Percentiles rank a stretch among this genome's conserved stretches.
These are phyloP conservation scores for Cardinalis cardinalis DNA, from an alignment of 2,113 vertebrate species.

Conservation along the genomic window DNA sequence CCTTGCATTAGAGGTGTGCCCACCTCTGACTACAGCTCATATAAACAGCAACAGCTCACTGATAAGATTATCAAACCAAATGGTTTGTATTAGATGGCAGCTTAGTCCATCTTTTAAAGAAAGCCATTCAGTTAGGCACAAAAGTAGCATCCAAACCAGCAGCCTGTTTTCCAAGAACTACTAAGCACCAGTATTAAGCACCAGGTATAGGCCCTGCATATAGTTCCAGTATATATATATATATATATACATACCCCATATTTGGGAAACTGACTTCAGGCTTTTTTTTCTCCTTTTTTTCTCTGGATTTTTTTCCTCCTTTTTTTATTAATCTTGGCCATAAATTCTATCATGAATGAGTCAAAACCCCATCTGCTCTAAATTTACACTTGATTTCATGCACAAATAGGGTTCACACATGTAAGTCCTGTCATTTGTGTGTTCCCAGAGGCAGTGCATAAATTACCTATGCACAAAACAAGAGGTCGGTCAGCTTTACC, in stretches of 20 bases:
- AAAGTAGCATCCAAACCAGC: not conserved
- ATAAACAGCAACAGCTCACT: not conserved
- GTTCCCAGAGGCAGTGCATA: conserved; percentile 50
- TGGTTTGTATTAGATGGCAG: not conserved
- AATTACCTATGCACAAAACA: conserved; percentile 36
- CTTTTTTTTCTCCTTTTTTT: accelerated
- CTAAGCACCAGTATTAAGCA: not conserved
- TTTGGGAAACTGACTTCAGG: not conserved
- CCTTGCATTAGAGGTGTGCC: not conserved
- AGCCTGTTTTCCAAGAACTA: not conserved
- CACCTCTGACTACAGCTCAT: not conserved
- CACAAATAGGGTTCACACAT: conserved; percentile 55
- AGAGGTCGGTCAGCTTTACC: conserved; percentile 13
- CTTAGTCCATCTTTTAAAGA: not conserved
- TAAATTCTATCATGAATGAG: conserved; percentile 40
- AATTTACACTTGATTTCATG: conserved; percentile 59
- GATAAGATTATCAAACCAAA: not conserved
- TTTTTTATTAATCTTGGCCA: conserved; percentile 7
- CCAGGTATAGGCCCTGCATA: not conserved
- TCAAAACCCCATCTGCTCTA: conserved; percentile 56
- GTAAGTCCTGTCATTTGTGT: conserved; percentile 37
- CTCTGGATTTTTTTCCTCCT: not conserved
- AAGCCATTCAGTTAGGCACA: not conserved
- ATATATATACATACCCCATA: not conserved
- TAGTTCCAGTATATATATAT: not conserved